Percentiles rank a stretch among this genome's conserved stretches.
Conservation (phyloP, 2,888 invertebrate genomes). For the Tuta absoluta region DNA sequence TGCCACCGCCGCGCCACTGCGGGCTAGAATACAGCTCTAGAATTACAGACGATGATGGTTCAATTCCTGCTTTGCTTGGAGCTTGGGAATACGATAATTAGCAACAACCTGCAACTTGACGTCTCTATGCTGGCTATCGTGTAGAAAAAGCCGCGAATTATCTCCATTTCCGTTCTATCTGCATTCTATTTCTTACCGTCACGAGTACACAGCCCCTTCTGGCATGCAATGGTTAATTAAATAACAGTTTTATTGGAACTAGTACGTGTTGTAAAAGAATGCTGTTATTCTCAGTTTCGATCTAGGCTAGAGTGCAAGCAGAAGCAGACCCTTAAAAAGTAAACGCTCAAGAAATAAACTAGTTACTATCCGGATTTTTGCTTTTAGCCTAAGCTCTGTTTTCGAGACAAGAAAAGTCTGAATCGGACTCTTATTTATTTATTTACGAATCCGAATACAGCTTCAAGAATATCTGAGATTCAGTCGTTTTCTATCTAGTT, state of each 20-base stretch:
- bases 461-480: not conserved
- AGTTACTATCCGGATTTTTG: not conserved
- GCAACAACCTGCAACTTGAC: conserved; percentile 26
- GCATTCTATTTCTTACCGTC: not conserved
- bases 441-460: conserved; percentile 3
- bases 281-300: not conserved
- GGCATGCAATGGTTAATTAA: not conserved
- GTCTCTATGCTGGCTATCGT: conserved; percentile 24
- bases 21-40: conserved; percentile 26
- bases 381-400: conserved; percentile 5
- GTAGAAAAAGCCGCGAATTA: conserved; percentile 1
- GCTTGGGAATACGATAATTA: conserved; percentile 4
- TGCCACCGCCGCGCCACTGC: conserved; percentile 38
- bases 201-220: not conserved
- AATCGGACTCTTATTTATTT: conserved; percentile 10
- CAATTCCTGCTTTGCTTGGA: conserved; percentile 19
- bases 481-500: not conserved
- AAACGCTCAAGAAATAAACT: not conserved
- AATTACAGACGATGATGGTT: conserved; percentile 36
- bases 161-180: conserved; percentile 3
- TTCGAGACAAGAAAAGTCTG: not conserved
- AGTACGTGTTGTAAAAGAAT: not conserved
- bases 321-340: not conserved
- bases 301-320: not conserved
- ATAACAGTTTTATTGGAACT: not conserved